Evolutionary conservation across 2,113 vertebrate species (phyloP).

Genomic region (Brienomyrus brachyistius): DNA sequence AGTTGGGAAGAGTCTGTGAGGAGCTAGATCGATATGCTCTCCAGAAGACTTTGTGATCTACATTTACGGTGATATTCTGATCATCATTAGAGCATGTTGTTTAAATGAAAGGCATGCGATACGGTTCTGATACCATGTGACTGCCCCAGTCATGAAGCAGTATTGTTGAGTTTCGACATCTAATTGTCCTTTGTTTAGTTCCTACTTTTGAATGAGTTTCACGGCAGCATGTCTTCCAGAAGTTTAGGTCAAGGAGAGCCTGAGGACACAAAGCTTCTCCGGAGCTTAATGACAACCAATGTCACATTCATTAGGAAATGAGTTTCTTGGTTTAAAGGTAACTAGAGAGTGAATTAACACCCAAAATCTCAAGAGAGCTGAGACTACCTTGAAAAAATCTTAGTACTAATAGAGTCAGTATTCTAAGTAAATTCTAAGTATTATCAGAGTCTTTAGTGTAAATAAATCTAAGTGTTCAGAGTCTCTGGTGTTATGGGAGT

Average conservation of each 20-base stretch:
- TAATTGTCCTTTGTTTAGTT: not conserved
- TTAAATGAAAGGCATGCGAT: not conserved
- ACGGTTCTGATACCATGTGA: not conserved
- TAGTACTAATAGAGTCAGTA: not conserved
- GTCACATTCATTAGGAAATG: not conserved
- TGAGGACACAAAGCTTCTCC: not conserved
- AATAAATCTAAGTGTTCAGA: not conserved
- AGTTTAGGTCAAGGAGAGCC: not conserved
- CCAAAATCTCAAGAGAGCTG: not conserved
- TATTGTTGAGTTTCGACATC: not conserved
- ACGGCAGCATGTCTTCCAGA: not conserved
- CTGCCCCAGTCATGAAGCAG: not conserved
- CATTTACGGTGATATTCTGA: not conserved
- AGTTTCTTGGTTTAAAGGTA: not conserved
- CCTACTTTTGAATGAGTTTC: not conserved
- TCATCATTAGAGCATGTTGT: not conserved
- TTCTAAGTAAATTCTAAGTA: not conserved
- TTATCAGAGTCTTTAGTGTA: not conserved
- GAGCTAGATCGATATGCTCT: not conserved
- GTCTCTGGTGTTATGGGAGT: not conserved
- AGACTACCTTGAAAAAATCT: not conserved
- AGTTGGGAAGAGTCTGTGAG: not conserved
- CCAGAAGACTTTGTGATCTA: not conserved
- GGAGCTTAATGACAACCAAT: not conserved
- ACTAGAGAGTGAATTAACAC: not conserved